These are phyloP conservation scores for Micronycteris hirsuta DNA, from an alignment of 2,113 vertebrate genomes.

Conservation along the genomic window DNA sequence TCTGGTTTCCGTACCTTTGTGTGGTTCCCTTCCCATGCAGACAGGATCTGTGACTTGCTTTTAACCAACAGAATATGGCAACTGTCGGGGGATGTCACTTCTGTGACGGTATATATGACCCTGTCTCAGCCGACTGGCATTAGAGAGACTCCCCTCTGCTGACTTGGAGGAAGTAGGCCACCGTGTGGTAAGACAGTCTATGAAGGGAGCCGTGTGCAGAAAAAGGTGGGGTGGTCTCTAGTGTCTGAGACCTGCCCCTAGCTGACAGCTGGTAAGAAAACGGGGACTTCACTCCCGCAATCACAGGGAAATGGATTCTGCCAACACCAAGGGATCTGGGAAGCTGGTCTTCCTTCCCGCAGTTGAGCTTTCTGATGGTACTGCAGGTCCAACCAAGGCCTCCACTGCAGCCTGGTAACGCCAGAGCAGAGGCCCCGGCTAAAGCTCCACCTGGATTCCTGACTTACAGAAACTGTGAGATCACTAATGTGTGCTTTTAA, in stretches of 20 bases:
- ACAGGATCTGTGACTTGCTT: neutral
- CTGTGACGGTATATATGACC: neutral
- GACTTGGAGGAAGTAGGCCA: neutral
- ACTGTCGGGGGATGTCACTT: neutral
- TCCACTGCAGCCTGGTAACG: neutral
- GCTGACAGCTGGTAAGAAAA: neutral
- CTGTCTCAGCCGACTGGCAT: rapidly evolving
- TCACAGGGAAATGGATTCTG: neutral
- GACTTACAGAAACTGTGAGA: neutral
- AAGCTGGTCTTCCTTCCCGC: neutral
- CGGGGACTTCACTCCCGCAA: neutral
- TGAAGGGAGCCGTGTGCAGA: neutral
- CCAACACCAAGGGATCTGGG: neutral
- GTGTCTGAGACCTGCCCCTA: neutral
- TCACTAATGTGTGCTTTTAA: neutral
- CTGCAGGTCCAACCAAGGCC: neutral
- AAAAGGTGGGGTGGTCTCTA: neutral
- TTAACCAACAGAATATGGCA: neutral
- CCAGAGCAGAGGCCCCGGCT: neutral
- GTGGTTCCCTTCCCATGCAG: neutral
- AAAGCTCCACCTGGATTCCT: neutral
- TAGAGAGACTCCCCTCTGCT: neutral
- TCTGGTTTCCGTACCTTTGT: neutral
- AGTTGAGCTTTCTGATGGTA: neutral
- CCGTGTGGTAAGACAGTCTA: neutral